Conservation (phyloP, 2,888 invertebrate species). For the Mesochorus sp. region DNA sequence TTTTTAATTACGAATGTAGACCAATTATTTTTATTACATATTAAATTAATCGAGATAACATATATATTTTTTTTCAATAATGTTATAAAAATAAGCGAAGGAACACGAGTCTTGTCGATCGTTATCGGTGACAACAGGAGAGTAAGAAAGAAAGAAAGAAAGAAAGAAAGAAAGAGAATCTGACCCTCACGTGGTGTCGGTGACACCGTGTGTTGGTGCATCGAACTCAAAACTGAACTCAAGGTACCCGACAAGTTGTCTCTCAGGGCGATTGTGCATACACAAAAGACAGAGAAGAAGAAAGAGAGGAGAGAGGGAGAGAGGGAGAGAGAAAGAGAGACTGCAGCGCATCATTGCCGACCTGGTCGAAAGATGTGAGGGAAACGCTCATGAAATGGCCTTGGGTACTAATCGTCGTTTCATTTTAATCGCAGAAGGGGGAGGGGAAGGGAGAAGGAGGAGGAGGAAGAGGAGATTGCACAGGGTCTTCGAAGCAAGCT, state of each 20-base stretch:
- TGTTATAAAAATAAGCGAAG: neutral
- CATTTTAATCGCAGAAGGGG: conserved; percentile 67
- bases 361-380: neutral
- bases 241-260: conserved; percentile 4
- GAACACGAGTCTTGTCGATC: conserved; percentile 37
- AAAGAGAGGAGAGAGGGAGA: neutral
- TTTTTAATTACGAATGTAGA: too few relatives aligned
- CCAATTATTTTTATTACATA: too few relatives aligned
- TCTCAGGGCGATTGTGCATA: neutral
- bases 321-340: too few relatives aligned
- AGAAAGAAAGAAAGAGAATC: conserved; percentile 14
- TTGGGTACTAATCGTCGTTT: conserved; percentile 30
- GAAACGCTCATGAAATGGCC: neutral
- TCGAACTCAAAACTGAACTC: conserved; percentile 51
- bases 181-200: conserved; percentile 53
- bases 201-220: conserved; percentile 55
- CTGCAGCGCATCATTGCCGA: neutral
- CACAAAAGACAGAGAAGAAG: too few relatives aligned
- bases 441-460: too few relatives aligned
- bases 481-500: conserved; percentile 45
- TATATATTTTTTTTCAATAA: neutral
- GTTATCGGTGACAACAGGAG: conserved; percentile 31
- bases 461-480: too few relatives aligned
- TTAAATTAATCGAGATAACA: too few relatives aligned
- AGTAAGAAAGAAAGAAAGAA: too few relatives aligned